These are phyloP conservation scores for Hippopotamus amphibius DNA, from an alignment of 2,113 vertebrate genomes.

Conservation along the genomic window DNA sequence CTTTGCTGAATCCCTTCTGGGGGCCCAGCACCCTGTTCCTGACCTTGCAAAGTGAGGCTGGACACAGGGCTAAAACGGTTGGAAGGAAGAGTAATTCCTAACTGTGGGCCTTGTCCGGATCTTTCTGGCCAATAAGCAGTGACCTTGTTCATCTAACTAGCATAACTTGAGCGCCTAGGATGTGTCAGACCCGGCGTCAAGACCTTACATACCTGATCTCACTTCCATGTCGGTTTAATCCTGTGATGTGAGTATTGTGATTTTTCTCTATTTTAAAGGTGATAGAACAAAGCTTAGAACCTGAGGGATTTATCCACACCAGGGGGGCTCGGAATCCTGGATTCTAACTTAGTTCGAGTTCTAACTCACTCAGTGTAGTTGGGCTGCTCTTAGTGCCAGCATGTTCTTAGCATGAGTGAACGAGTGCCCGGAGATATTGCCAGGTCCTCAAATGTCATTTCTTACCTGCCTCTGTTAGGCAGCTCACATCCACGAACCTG, in stretches of 20 bases:
- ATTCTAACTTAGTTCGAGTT: neutral
- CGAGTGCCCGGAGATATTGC: neutral
- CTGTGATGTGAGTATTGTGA: accelerated
- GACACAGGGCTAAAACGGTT: neutral
- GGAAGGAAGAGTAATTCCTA: neutral
- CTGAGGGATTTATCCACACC: neutral
- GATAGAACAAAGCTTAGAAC: neutral
- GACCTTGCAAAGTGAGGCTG: neutral
- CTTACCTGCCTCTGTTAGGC: neutral
- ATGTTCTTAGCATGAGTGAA: neutral
- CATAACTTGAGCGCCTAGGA: neutral
- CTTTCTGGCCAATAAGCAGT: neutral
- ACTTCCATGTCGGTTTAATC: neutral
- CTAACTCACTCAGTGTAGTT: neutral
- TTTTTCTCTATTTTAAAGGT: neutral
- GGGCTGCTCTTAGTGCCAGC: neutral
- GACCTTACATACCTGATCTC: neutral
- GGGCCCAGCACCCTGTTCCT: neutral
- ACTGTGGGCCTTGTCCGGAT: neutral
- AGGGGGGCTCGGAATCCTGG: neutral
- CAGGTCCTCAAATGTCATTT: neutral
- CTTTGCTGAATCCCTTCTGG: neutral
- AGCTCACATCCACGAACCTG: neutral
- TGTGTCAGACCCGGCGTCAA: neutral
- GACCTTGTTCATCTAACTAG: neutral